A percentile compares a stretch with the other conserved stretches of the same genome.
Evolutionary conservation across 2,888 invertebrate genomes (phyloP).

Genomic region (Lithophane socia): DNA sequence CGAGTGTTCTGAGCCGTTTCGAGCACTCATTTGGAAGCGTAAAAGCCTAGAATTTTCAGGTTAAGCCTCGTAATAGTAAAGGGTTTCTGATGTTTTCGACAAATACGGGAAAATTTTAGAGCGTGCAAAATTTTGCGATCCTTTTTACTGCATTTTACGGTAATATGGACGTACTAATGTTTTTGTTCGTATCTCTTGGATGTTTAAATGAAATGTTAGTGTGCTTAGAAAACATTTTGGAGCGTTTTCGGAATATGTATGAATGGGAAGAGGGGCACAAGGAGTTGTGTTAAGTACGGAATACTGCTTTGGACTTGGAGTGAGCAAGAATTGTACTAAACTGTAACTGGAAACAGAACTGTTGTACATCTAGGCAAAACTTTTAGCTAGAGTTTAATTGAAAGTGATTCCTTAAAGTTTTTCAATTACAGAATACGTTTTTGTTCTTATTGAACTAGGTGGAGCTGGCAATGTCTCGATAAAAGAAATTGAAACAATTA

Average conservation of each 20-base stretch:
- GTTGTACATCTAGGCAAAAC: background rate
- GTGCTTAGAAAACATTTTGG: constrained; percentile 28
- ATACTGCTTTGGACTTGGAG: background rate
- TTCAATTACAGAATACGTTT: constrained; percentile 12
- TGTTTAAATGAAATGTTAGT: constrained; percentile 40
- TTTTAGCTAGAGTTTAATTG: constrained; percentile 24
- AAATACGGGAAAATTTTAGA: constrained; percentile 62
- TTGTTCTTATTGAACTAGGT: background rate
- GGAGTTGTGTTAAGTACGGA: background rate
- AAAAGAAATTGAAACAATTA: background rate
- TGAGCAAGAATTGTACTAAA: constrained; percentile 8
- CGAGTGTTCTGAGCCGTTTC: constrained; percentile 76
- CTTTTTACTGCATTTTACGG: constrained; percentile 60
- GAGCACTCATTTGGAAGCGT: constrained; percentile 73
- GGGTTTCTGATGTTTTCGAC: constrained; percentile 70
- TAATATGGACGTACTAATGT: constrained; percentile 47
- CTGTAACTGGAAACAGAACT: constrained; percentile 24
- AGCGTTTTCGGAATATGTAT: background rate
- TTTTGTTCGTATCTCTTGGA: constrained; percentile 31
- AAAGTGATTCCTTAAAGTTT: constrained; percentile 18
- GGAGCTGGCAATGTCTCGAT: background rate
- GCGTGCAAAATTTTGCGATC: constrained; percentile 58
- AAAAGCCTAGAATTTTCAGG: constrained; percentile 76
- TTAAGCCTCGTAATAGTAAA: constrained; percentile 69
- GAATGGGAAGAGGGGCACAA: background rate